Conservation (phyloP, 2,888 invertebrate species). For the Cinara cedri region DNA sequence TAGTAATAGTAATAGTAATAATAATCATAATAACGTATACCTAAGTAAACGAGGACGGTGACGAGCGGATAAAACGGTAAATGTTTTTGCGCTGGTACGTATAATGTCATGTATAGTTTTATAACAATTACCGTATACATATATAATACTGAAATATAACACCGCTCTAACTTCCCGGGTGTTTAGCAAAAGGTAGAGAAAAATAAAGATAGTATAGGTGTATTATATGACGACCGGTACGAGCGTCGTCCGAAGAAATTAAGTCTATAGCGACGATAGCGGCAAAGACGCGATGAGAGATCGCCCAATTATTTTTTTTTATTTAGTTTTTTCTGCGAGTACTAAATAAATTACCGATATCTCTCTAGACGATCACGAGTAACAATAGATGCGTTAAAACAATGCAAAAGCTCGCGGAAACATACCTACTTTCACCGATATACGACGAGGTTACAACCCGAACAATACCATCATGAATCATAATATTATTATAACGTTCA, state of each 20-base stretch:
- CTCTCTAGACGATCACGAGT: neutral
- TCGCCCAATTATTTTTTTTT: neutral
- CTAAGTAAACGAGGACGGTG: too few relatives aligned
- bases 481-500: neutral
- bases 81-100: too few relatives aligned
- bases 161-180: too few relatives aligned
- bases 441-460: neutral
- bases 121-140: too few relatives aligned
- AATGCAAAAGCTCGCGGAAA: neutral
- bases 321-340: neutral
- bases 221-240: neutral
- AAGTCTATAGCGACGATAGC: neutral
- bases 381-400: constrained; percentile 24
- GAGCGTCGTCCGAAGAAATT: neutral
- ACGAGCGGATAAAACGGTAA: too few relatives aligned
- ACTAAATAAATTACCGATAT: constrained; percentile 24
- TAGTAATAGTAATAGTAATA: too few relatives aligned
- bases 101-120: too few relatives aligned
- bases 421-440: constrained; percentile 26
- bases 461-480: neutral
- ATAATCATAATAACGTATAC: neutral
- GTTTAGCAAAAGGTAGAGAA: too few relatives aligned
- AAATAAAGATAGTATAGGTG: too few relatives aligned
- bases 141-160: too few relatives aligned
- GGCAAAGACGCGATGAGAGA: constrained; percentile 4